These are phyloP conservation scores for Malaclemys terrapin DNA, from an alignment of 2,113 vertebrate species.

Conservation along the genomic window DNA sequence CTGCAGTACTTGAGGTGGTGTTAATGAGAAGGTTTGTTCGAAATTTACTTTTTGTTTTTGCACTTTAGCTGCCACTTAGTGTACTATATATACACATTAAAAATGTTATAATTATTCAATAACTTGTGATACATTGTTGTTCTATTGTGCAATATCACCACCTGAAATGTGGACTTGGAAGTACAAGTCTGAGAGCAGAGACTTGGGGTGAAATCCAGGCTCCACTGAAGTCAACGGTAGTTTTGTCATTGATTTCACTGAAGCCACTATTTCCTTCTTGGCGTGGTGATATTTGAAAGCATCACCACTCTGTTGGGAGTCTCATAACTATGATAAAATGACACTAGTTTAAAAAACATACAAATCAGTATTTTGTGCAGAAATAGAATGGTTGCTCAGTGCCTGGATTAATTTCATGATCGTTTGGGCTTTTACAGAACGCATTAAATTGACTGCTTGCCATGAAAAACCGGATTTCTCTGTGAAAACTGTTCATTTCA, in stretches of 20 bases:
- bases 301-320: not conserved
- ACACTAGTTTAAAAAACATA: not conserved
- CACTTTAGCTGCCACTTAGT: not conserved
- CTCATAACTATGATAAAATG: not conserved
- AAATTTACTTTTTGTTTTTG: not conserved
- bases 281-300: not conserved
- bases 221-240: not conserved
- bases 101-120: not conserved
- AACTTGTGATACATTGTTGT: not conserved
- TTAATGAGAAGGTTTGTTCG: not conserved
- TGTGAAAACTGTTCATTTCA: not conserved
- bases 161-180: not conserved
- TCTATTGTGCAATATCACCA: not conserved
- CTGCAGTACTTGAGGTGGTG: not conserved
- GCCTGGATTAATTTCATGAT: not conserved
- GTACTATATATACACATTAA: not conserved
- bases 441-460: not conserved
- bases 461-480: not conserved
- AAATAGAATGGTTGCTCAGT: not conserved
- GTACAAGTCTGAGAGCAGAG: not conserved
- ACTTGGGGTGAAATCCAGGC: not conserved
- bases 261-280: not conserved
- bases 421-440: not conserved
- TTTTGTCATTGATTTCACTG: not conserved
- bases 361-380: not conserved